These are phyloP conservation scores for Cephalopterus ornatus DNA, from an alignment of 2,113 vertebrate species.

Conservation along the genomic window DNA sequence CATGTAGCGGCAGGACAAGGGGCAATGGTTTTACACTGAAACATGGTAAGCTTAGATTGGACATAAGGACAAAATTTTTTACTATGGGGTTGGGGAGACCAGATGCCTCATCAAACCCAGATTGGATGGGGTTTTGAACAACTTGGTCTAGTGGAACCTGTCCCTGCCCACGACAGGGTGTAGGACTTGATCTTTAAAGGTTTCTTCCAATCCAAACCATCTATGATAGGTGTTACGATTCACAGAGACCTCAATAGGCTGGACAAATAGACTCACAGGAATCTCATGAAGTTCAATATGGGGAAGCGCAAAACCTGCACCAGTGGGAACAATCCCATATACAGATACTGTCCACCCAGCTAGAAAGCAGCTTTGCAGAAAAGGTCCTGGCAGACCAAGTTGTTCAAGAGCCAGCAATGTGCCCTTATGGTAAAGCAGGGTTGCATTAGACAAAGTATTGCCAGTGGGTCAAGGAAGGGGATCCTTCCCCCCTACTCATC, in stretches of 20 bases:
- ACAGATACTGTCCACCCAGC: not conserved
- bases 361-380: not conserved
- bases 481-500: not conserved
- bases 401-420: not conserved
- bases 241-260: not conserved
- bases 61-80: not conserved
- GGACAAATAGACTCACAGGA: not conserved
- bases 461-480: not conserved
- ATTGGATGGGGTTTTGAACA: not conserved
- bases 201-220: not conserved
- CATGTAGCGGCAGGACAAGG: not conserved
- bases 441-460: not conserved
- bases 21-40: not conserved
- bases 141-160: not conserved
- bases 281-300: not conserved
- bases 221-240: not conserved
- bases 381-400: not conserved
- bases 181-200: not conserved
- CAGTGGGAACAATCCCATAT: not conserved
- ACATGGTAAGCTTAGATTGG: not conserved
- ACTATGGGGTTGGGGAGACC: not conserved
- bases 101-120: not conserved
- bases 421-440: not conserved
- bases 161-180: too few relatives aligned
- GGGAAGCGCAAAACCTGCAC: not conserved